Evolutionary conservation across 2,113 vertebrate genomes (phyloP), one percentile per base, ranked within the genome.

Genomic region (Pantherophis guttatus): DNA sequence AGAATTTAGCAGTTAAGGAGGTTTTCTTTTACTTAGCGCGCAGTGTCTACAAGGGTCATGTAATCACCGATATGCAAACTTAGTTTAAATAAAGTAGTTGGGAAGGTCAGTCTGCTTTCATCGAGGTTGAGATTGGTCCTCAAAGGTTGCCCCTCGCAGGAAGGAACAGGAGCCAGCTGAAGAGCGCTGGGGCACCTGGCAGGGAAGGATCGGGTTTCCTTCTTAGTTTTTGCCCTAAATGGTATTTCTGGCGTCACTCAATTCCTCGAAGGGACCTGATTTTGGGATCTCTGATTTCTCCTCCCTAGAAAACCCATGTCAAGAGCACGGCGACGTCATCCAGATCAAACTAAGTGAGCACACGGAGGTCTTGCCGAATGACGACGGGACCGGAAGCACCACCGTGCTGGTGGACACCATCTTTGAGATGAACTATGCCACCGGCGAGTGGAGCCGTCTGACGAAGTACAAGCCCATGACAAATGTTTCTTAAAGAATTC

Each of bases 401-500:
- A 99, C 99, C 94, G 99, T 99, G 99, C 97, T 99, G 96, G 99
- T 99, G 94, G 99, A 99, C 97, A 99, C 99, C 0, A 99, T 99
- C 95, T 99, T 99, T 92, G 99, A 99, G 98, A 99, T 99, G 99
- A 99, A 99, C 98, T 99, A 99, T 93, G 98, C 99, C 91, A 99
- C 99, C 8, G 99, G 99, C 96, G 98, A 99, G 98, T 99, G 99
- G 99, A 99, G 99, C 57, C 98, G 99, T 94, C 99, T 99, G 97
- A 99, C 99, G 98, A 99, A 99, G 97, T 99, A 99, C 98, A 99
- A 99, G 97, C 99, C 99, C 95, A 99, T 99, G 97, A 99, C 99
- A 96, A 99, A 98, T 4, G 98, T 98, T 93, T 99, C 99, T 88
- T 99, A 98, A 99, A 97, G 90, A 89, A 94, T 92, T 92, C 93